A percentile compares a stretch with the other conserved stretches of the same genome.
Conservation (phyloP, 2,888 invertebrate genomes). For the Sturmia bella region DNA sequence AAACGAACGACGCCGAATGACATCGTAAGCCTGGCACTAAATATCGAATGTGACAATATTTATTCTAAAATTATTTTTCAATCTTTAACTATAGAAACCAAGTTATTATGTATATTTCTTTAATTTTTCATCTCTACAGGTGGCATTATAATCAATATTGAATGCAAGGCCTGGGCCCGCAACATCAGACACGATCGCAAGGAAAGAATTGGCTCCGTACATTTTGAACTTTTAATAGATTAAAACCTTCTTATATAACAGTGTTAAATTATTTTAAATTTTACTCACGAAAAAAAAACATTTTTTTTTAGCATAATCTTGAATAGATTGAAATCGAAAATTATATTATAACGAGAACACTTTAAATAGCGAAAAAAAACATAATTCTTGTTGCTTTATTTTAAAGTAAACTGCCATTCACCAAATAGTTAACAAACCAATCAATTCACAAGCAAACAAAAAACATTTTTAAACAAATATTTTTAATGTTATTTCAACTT, state of each 20-base stretch:
- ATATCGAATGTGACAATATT: no score
- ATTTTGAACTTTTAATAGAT: conserved; percentile 87
- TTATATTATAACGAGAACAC: conserved; percentile 2
- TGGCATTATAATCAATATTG: conserved; percentile 85
- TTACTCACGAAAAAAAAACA: conserved; percentile 53
- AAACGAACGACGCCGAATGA: no score
- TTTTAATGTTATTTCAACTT: conserved; percentile 30
- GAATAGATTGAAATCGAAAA: conserved; percentile 12
- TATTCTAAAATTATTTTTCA: no score
- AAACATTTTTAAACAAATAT: conserved; percentile 6
- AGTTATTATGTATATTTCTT: no score
- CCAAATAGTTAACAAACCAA: conserved; percentile 63
- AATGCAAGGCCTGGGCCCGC: conserved; percentile 88
- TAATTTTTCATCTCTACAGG: conserved; percentile 77
- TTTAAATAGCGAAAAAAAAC: conserved; percentile 21
- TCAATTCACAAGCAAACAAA: conserved; percentile 20
- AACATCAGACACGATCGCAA: conserved; percentile 87
- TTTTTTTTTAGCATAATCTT: conserved; percentile 42
- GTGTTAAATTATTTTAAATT: conserved; percentile 48
- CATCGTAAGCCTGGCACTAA: no score
- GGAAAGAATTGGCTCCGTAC: conserved; percentile 87
- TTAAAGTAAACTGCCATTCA: conserved; percentile 72
- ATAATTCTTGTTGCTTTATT: conserved; percentile 55
- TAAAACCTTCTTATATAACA: conserved; percentile 72
- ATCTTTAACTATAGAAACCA: no score